Evolutionary conservation across 2,888 invertebrate genomes (phyloP).

Genomic region (Plebejus melissa): DNA sequence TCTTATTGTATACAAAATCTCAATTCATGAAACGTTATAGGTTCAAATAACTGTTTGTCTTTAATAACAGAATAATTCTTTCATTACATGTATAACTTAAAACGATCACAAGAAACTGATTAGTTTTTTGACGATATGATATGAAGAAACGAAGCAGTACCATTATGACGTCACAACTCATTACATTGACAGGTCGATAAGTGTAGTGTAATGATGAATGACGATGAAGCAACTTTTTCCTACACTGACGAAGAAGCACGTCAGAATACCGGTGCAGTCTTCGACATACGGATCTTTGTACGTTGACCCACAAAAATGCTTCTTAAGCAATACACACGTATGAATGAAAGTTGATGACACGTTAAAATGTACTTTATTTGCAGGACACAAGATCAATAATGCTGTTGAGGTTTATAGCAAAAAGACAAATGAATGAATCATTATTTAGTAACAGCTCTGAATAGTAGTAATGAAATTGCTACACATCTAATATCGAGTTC

Average conservation of each 20-base stretch:
- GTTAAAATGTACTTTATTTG: not conserved
- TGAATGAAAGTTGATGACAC: conserved; percentile 29
- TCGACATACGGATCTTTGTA: conserved; percentile 37
- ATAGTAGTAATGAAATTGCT: not conserved
- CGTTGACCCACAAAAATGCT: conserved; percentile 51
- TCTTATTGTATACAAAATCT: conserved; percentile 3
- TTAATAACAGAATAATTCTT: not conserved
- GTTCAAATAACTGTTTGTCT: conserved; percentile 21
- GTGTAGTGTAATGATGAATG: not conserved
- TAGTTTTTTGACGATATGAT: not conserved
- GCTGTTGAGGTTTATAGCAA: not conserved
- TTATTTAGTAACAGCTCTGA: conserved; percentile 6
- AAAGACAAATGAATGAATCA: conserved; percentile 19
- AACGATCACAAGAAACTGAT: not conserved
- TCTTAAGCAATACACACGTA: conserved; percentile 39
- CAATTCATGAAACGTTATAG: conserved; percentile 3
- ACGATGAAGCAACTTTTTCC: not conserved
- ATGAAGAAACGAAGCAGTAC: not conserved
- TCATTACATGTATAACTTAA: not conserved
- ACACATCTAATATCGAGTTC: not conserved
- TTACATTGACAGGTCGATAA: not conserved
- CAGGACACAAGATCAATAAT: not conserved
- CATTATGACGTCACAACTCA: not conserved
- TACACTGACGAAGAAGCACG: not conserved
- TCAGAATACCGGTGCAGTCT: conserved; percentile 17